phyloP scores from a whole-genome alignment of 2,113 vertebrate genomes.

The Prionailurus bengalensis region DNA sequence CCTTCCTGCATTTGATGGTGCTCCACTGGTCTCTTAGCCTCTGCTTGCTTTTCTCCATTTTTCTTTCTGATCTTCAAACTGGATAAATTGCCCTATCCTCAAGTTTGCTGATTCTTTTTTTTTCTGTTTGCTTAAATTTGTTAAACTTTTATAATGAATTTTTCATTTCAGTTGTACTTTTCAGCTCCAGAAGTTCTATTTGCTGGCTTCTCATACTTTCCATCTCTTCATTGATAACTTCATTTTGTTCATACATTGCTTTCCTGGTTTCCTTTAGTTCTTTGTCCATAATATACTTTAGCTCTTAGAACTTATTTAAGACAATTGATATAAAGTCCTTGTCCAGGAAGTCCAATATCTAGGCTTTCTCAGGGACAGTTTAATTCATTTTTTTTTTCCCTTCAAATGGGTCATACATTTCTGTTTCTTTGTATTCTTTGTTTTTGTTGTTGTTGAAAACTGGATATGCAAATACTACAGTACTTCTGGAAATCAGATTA shows the following conservation, averaged over 20 bases:
- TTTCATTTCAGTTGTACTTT: not conserved
- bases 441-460: not conserved
- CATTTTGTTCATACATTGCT: not conserved
- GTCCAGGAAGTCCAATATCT: not conserved
- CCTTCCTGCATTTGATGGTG: not conserved
- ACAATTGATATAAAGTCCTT: constrained; percentile 1
- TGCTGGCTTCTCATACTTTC: not conserved
- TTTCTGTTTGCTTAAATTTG: not conserved
- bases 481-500: not conserved
- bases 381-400: not conserved
- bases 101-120: not conserved
- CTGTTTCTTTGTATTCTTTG: not conserved
- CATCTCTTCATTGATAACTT: not conserved
- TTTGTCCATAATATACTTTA: not conserved
- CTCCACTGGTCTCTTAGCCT: not conserved
- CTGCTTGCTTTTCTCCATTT: not conserved
- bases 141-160: not conserved
- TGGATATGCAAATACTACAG: not conserved
- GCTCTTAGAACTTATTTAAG: not conserved
- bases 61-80: not conserved
- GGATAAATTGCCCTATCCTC: not conserved
- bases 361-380: not conserved
- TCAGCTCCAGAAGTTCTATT: not conserved
- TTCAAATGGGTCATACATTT: not conserved
- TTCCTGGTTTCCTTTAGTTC: not conserved